Percentiles rank a stretch among this genome's conserved stretches.
phyloP scores from a whole-genome alignment of 2,113 vertebrate genomes.

The Pangasianodon hypophthalmus region DNA sequence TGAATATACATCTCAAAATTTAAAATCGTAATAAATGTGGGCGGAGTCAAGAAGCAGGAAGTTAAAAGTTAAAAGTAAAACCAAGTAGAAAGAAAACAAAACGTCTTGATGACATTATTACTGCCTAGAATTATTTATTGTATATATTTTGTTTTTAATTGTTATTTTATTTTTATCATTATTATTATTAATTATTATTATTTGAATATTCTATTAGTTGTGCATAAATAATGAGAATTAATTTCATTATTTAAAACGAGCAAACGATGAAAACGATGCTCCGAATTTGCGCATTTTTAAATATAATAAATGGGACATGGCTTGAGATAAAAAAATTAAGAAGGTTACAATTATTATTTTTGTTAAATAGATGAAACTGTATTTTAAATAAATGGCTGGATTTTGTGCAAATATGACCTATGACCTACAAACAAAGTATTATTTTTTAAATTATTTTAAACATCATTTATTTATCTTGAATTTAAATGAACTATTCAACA shows the following conservation, averaged over 20 bases:
- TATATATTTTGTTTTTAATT: not conserved
- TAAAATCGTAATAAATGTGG: not conserved
- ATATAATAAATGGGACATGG: not conserved
- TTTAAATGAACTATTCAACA: not conserved
- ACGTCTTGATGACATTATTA: not conserved
- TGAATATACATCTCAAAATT: not conserved
- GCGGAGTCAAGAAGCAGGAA: not conserved
- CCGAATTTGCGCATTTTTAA: not conserved
- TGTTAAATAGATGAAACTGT: not conserved
- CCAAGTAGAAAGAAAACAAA: not conserved
- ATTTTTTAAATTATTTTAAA: not conserved
- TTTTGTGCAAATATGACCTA: not conserved
- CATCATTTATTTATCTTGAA: not conserved
- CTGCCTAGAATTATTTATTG: not conserved
- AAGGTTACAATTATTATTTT: not conserved
- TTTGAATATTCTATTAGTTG: not conserved
- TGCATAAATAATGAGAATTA: not conserved
- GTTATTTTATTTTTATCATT: not conserved
- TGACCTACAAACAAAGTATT: not conserved
- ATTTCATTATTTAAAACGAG: not conserved
- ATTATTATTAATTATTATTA: not conserved
- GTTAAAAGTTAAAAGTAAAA: not conserved
- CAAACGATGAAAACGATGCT: not conserved
- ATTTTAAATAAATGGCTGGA: not conserved
- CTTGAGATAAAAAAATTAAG: not conserved